These are phyloP conservation scores for Dryoscopus gambensis DNA, from an alignment of 2,113 vertebrate species.

Conservation along the genomic window DNA sequence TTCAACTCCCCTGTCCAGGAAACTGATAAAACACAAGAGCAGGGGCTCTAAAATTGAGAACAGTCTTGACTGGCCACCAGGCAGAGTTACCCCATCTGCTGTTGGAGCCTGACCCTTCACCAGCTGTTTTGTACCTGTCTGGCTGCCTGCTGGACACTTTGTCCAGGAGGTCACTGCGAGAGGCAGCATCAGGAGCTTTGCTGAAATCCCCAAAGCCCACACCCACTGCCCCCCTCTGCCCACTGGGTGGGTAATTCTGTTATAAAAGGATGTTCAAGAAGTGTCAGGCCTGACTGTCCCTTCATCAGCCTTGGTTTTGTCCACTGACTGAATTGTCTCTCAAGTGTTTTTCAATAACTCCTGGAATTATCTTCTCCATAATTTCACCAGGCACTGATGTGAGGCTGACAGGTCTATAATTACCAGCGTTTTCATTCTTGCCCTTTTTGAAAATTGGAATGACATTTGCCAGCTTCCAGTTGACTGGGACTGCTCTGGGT, in stretches of 20 bases:
- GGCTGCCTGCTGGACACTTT: neutral
- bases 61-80: neutral
- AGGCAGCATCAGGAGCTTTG: neutral
- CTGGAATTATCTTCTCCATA: neutral
- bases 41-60: neutral
- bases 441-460: neutral
- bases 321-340: neutral
- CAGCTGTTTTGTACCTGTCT: rapidly evolving
- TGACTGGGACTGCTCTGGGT: neutral
- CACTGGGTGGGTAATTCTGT: neutral
- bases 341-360: neutral
- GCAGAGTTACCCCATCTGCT: neutral
- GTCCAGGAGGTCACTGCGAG: neutral
- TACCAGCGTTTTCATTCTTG: neutral
- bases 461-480: neutral
- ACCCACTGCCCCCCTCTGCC: neutral
- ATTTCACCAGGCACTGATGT: neutral
- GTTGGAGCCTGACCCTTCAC: neutral
- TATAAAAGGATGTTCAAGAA: neutral
- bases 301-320: neutral
- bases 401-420: neutral
- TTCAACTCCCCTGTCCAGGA: neutral
- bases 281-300: neutral
- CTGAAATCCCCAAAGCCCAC: neutral
- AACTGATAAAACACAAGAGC: neutral